Evolutionary conservation across 2,113 vertebrate genomes (phyloP), one percentile per base, ranked within the genome.

Genomic region (Pseudolaguvia tuberculata): DNA sequence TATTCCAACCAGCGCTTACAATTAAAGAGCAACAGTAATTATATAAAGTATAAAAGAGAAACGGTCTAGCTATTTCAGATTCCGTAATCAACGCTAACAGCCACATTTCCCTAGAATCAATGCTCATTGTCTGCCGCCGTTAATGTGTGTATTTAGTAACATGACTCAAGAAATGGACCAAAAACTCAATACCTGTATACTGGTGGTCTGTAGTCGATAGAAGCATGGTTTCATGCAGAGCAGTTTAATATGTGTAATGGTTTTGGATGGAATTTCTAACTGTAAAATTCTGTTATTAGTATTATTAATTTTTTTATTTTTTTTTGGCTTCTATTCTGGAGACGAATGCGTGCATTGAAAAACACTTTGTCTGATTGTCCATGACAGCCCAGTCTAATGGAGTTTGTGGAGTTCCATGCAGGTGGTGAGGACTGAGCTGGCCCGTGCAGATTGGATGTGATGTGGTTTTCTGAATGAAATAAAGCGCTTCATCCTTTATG

Each of bases 21-120:
- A 77, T 84, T 80, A 83, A 66, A 79, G 70, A 51, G 75, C 76
- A 81, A 73, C 75, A 65, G 79, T 81, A 75, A 81, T 83, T 81
- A 83, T 59, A 77, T 78, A 70, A 78, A 79, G 73, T 68, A 65
- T 81, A 81, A 76, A 42, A 77, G 76, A 83, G 78, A 79, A n/a
- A 56, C 23, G 72, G 72, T 50, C 56, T 78, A 73, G 55, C 79
- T 72, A n/a, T n/a, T n/a, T n/a, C n/a, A n/a, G n/a, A n/a, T n/a
- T 69, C 70, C 51, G 58, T 76, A 81, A 70, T 70, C 75, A 70
- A 63, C 75, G 53, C n/a, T 12, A 61, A 77, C 75, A 77, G 70
- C 47, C 27, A 35, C 21, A 35, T 77, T 70, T 71, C 50, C 57
- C 75, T 27, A 66, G 73, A 79, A 82, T 83, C 82, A 77, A 80